Percentiles rank a stretch among this genome's conserved stretches.
Conservation (phyloP, 2,888 invertebrate genomes). For the Enoplolaimus lenunculus region DNA sequence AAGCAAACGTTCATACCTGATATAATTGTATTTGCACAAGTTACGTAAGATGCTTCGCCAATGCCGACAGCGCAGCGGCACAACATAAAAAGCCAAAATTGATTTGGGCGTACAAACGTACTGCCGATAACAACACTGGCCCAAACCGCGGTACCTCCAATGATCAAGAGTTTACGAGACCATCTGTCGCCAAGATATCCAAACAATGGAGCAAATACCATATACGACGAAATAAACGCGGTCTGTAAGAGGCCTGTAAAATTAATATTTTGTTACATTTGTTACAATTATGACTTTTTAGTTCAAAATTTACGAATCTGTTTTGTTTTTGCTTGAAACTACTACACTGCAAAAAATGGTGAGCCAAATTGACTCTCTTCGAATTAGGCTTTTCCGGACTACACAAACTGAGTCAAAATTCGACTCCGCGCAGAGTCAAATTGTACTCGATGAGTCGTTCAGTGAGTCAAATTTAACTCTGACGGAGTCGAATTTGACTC, state of each 20-base stretch:
- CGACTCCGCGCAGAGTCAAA: no score
- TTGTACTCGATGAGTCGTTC: no score
- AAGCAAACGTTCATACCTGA: background rate
- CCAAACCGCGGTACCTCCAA: slow-evolving; percentile 76
- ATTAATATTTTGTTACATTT: no score
- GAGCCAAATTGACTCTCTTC: no score
- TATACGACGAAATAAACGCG: slow-evolving; percentile 82
- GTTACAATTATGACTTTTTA: no score
- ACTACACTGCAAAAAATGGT: no score
- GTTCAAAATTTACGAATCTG: no score
- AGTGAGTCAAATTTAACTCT: no score
- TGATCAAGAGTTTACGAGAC: slow-evolving; percentile 73
- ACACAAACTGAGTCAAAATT: no score
- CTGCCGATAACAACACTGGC: slow-evolving; percentile 72
- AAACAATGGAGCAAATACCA: slow-evolving; percentile 88
- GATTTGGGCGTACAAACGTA: slow-evolving; percentile 59
- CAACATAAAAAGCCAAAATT: slow-evolving; percentile 61
- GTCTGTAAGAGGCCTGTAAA: slow-evolving; percentile 53
- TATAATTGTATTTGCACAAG: slow-evolving; percentile 83
- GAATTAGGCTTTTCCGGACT: no score
- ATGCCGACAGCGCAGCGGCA: slow-evolving; percentile 85
- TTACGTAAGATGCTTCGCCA: slow-evolving; percentile 96
- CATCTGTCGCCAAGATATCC: slow-evolving; percentile 91
- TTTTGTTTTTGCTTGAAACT: no score
- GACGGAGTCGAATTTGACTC: no score